Evolutionary conservation across 2,113 vertebrate genomes (phyloP).

Genomic region (Arothron firmamentum): DNA sequence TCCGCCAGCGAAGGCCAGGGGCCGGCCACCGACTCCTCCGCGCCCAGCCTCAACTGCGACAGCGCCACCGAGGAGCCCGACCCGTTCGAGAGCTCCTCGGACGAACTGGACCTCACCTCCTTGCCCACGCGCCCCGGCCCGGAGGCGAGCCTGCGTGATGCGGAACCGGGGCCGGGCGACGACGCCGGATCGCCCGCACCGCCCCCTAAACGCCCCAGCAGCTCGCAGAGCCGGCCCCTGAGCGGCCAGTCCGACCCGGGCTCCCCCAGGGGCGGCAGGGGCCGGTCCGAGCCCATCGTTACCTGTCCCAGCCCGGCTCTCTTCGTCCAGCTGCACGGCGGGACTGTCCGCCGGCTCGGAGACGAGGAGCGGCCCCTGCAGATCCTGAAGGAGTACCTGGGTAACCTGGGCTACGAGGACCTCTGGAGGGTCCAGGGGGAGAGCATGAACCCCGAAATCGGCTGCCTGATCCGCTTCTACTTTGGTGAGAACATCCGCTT

Average conservation of each 20-base stretch:
- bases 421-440: constrained; percentile 87
- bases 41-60: constrained; percentile 75
- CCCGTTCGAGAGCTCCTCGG: constrained; percentile 79
- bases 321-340: constrained; percentile 88
- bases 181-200: neutral
- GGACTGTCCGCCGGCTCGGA: constrained; percentile 80
- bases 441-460: constrained; percentile 86
- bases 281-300: constrained; percentile 33
- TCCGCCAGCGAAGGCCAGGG: constrained; percentile 64
- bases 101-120: constrained; percentile 73
- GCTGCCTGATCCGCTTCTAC: constrained; percentile 89
- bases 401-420: constrained; percentile 85
- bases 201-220: constrained; percentile 46
- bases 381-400: constrained; percentile 88
- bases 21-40: constrained; percentile 75
- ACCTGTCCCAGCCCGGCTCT: constrained; percentile 65
- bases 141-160: constrained; percentile 1
- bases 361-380: constrained; percentile 85
- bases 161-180: neutral
- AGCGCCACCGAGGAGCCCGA: constrained; percentile 78
- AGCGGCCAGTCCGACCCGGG: constrained; percentile 48
- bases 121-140: constrained; percentile 47
- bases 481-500: constrained; percentile 81
- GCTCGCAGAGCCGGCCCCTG: constrained; percentile 57
- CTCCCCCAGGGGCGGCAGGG: constrained; percentile 24